A percentile compares a stretch with the other conserved stretches of the same genome.
phyloP scores from a whole-genome alignment of 2,113 vertebrate genomes.

The Anarrhichthys ocellatus region DNA sequence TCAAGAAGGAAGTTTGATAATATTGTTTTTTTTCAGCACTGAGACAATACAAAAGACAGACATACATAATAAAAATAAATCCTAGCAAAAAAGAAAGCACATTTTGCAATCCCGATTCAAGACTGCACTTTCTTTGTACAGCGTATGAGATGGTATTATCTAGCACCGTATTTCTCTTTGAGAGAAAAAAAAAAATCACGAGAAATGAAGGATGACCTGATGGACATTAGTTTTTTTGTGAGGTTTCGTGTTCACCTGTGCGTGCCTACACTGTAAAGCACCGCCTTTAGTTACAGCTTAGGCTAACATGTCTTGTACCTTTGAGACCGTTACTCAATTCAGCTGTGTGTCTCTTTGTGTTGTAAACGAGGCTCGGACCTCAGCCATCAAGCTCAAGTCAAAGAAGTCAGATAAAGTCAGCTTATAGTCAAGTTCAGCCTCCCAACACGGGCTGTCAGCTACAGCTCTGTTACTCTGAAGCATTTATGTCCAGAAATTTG shows the following conservation, averaged over 20 bases:
- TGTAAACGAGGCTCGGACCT: slow-evolving; percentile 62
- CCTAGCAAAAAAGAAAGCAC: slow-evolving; percentile 63
- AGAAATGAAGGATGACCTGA: slow-evolving; percentile 72
- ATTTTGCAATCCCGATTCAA: slow-evolving; percentile 80
- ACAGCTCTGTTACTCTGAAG: slow-evolving; percentile 46
- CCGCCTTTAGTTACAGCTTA: slow-evolving; percentile 58
- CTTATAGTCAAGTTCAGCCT: slow-evolving; percentile 36
- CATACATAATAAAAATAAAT: slow-evolving; percentile 70
- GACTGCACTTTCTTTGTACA: slow-evolving; percentile 79
- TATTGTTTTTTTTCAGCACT: slow-evolving; percentile 84
- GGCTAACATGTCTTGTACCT: slow-evolving; percentile 63
- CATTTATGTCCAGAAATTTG: slow-evolving; percentile 36
- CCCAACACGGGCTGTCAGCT: slow-evolving; percentile 11
- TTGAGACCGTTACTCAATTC: slow-evolving; percentile 38
- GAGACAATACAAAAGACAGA: slow-evolving; percentile 82
- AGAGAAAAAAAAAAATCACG: slow-evolving; percentile 67
- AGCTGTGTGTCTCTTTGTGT: slow-evolving; percentile 34
- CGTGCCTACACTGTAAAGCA: slow-evolving; percentile 49
- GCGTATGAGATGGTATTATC: slow-evolving; percentile 71
- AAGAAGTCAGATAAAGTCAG: slow-evolving; percentile 55
- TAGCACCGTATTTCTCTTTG: slow-evolving; percentile 83
- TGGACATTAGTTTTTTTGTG: slow-evolving; percentile 42
- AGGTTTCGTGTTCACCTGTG: slow-evolving; percentile 72
- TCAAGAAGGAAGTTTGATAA: slow-evolving; percentile 83
- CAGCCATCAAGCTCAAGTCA: slow-evolving; percentile 49